Evolutionary conservation across 2,888 invertebrate genomes (phyloP), one percentile per base, ranked within the genome.

Genomic region (Clistopyga incitator): DNA sequence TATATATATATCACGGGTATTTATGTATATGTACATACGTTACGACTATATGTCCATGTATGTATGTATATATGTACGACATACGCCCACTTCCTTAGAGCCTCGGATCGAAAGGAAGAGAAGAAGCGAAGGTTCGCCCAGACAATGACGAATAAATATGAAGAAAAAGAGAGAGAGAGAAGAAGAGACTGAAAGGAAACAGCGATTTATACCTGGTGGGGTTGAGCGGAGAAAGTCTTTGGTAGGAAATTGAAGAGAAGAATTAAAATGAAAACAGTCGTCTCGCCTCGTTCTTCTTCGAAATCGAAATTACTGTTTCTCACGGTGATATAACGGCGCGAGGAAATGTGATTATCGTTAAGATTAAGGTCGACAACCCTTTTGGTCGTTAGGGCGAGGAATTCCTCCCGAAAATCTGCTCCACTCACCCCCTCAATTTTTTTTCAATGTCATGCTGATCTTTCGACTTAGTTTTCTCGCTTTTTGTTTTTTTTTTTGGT

Each of bases 71-170:
- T 1, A 42, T 13, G 52, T 45, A 23, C 50, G 29, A 71, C 74
- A 59, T 59, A 81, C 87, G 88, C 88, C 89, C 85, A 88, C 88
- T 90, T 90, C 89, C 88, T 87, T 82, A 72, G n/a, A 68, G 59
- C 8, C 61, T 38, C 74, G 54, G 75, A 84, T 68, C 72, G 70
- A 79, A 78, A 82, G 78, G 78, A 83, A 85, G 81, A 84, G 72
- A 74, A 80, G 38, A 74, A 80, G 38, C 83, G 77, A 84, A 83
- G 77, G 76, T 67, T 75, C 71, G 15, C 11, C 71, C 64, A 72
- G 78, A 84, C 81, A 78, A 77, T 81, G 68, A 68, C 77, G 56
- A 77, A 81, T 79, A 64, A 70, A 78, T 76, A 52, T 54, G 52
- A 45, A 52, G 38, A 71, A 42, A 38, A 59, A 50, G 64, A 67